phyloP scores from a whole-genome alignment of 2,888 invertebrate species.

The Drosophila mimica region DNA sequence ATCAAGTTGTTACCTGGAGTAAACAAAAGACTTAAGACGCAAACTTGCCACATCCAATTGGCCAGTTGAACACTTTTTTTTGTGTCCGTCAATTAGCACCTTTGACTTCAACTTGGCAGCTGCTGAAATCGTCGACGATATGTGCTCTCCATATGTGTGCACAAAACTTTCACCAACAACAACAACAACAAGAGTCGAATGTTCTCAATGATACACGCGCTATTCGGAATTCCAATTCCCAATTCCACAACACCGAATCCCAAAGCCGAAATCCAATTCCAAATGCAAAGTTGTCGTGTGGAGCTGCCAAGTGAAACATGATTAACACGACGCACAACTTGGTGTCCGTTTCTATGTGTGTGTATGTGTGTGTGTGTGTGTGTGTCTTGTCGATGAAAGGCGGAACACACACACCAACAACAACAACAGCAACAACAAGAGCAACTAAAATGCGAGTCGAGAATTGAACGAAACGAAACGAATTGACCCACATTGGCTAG shows the following conservation, averaged over 20 bases:
- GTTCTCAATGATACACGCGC: conserved; percentile 63
- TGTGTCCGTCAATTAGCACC: conserved; percentile 68
- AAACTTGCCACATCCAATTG: conserved; percentile 47
- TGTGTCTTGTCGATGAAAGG: conserved; percentile 50
- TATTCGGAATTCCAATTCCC: conserved; percentile 45
- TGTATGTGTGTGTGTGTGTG: conserved; percentile 15
- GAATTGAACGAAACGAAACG: conserved; percentile 57
- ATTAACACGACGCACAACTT: conserved; percentile 77
- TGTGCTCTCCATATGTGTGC: conserved; percentile 24
- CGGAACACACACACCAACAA: conserved; percentile 47
- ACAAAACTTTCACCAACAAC: conserved; percentile 61
- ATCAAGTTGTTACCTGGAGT: neutral
- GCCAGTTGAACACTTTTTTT: conserved; percentile 9
- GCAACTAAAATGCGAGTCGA: conserved; percentile 35
- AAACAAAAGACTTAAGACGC: conserved; percentile 69
- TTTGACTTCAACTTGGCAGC: conserved; percentile 48
- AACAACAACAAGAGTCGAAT: conserved; percentile 31
- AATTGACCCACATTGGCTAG: conserved; percentile 68
- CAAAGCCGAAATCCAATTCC: conserved; percentile 53
- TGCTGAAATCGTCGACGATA: conserved; percentile 33
- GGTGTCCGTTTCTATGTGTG: conserved; percentile 38
- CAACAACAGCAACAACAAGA: conserved; percentile 23
- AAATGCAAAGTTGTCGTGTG: conserved; percentile 73
- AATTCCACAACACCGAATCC: conserved; percentile 25
- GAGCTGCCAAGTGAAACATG: conserved; percentile 70